Evolutionary conservation across 2,888 invertebrate species (phyloP), one percentile per base, ranked within the genome.

Genomic region (Nomada fabriciana): DNA sequence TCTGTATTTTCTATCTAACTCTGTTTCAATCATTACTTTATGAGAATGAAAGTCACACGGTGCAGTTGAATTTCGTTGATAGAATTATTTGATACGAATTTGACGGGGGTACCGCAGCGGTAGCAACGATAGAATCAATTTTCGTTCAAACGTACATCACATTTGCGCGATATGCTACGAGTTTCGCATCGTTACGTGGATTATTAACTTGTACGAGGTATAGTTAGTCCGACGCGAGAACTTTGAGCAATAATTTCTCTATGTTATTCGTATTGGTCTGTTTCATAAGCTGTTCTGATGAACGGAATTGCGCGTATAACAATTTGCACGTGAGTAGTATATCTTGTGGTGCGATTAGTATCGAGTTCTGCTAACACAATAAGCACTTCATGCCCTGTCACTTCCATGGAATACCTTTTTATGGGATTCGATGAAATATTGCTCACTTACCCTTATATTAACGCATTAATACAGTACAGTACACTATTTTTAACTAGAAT

Each of bases 211-310:
- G 3, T 9, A 47, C 43, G 43, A 23, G 15, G 42, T 13, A 43
- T 11, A 47, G 69, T 59, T 57, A 29, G 36, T 47, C 20, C 15
- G 29, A 4, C 29, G 29, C 10, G 4, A 18, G 25, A 64, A 73
- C 15, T 64, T 64, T 29, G 20, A 42, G 52, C 60, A 42, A 60
- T 64, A 77, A 69, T 79, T 60, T 25, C 36, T 18, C 25, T 15
- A 47, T 4, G 64, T 79, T 76, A 42, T 23, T 68, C 55, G 53
- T 52, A 68, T 55, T 52, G 63, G 63, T 18, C 18, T 70, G 64
- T 70, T 79, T 57, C 76, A 36, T 23, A 67, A 75, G 75, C 67
- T 57, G 42, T 59, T 43, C 29, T 23, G 59, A 70, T 59, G 53
- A 70, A 47, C 29, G 25, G 25, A 76, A 53, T 29, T 13, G 2